Conservation (phyloP, 2,797 vertebrate species). For the Onychomys leucogaster region DNA sequence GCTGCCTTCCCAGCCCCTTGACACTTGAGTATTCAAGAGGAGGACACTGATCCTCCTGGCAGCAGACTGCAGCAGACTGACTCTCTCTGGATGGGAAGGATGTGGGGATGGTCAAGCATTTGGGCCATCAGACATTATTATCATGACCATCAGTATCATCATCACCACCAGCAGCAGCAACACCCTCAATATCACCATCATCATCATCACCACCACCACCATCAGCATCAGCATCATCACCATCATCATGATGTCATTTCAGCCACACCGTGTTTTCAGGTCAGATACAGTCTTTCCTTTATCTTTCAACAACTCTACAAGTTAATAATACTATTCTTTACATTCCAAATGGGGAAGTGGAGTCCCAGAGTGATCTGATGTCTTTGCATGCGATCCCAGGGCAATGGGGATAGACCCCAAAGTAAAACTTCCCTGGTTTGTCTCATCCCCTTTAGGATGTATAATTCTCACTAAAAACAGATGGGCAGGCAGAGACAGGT, state of each 20-base stretch:
- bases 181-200: background rate
- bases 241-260: background rate
- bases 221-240: background rate
- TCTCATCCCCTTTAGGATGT: background rate
- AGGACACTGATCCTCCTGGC: too few relatives aligned
- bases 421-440: background rate
- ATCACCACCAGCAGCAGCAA: accelerated
- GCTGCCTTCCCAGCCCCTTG: background rate
- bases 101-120: background rate
- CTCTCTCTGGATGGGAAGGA: background rate
- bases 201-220: background rate
- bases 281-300: background rate
- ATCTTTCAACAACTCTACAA: background rate
- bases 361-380: background rate
- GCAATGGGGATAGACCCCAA: background rate
- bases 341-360: background rate
- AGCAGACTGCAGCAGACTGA: background rate
- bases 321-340: background rate
- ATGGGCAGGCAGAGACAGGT: background rate
- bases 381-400: background rate
- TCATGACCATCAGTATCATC: background rate
- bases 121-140: background rate
- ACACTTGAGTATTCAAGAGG: background rate
- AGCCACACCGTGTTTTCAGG: background rate
- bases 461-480: background rate